These are phyloP conservation scores for Charadrius vociferus DNA, from an alignment of 2,113 vertebrate genomes.

Conservation along the genomic window DNA sequence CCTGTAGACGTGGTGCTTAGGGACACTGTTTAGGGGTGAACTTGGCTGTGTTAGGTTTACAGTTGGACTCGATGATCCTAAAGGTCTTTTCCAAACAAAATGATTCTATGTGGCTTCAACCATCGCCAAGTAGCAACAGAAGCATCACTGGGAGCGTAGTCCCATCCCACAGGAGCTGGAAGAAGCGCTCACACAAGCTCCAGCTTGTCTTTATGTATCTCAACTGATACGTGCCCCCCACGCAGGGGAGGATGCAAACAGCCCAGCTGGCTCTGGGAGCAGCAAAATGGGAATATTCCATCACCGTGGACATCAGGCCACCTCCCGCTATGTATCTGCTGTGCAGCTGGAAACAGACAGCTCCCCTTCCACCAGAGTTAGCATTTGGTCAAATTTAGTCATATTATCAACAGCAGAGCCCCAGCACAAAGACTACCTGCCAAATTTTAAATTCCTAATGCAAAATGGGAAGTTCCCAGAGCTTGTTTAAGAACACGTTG, in stretches of 20 bases:
- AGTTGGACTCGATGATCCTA: fast-evolving
- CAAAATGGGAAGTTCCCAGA: not conserved
- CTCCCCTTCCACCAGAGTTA: not conserved
- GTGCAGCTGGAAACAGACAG: not conserved
- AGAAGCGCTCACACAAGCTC: not conserved
- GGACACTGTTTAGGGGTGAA: not conserved
- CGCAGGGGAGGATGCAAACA: not conserved
- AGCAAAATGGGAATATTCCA: not conserved
- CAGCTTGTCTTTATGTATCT: not conserved
- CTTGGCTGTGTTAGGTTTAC: not conserved
- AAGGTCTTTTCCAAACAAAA: not conserved
- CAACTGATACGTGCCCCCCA: not conserved
- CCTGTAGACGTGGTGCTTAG: fast-evolving
- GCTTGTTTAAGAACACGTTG: fast-evolving
- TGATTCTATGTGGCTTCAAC: fast-evolving
- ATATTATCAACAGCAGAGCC: not conserved
- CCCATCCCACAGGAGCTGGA: not conserved
- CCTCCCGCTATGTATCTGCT: not conserved
- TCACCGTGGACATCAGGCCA: not conserved
- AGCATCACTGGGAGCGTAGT: not conserved
- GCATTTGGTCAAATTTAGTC: not conserved
- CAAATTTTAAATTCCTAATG: not conserved
- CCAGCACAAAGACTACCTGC: not conserved
- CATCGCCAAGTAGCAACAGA: not conserved
- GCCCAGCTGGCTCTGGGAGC: not conserved